phyloP scores from a whole-genome alignment of 2,113 vertebrate species.

The Mirza zaza region DNA sequence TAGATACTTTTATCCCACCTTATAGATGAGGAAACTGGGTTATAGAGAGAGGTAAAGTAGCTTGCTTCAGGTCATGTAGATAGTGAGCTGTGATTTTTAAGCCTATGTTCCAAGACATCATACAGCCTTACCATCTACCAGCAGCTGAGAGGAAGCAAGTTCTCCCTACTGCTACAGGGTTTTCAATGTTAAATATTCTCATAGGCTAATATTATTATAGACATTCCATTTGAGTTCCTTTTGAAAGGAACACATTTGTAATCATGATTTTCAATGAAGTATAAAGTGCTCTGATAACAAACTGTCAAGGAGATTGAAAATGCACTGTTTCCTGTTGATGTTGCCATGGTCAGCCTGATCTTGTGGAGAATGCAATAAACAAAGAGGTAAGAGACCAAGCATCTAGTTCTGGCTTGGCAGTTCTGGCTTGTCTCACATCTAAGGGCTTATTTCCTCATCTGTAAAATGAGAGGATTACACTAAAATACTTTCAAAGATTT shows the following conservation, averaged over 20 bases:
- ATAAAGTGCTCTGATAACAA: background rate
- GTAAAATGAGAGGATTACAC: background rate
- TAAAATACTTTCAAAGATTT: background rate
- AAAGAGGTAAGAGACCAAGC: background rate
- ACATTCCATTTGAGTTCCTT: background rate
- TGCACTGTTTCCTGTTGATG: background rate
- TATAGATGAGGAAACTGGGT: background rate
- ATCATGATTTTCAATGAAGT: background rate
- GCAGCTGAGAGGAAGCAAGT: background rate
- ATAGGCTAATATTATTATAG: background rate
- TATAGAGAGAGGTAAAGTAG: background rate
- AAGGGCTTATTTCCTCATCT: background rate
- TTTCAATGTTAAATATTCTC: background rate
- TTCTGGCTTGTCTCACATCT: background rate
- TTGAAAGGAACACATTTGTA: background rate
- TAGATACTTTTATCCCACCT: background rate
- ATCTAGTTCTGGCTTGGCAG: background rate
- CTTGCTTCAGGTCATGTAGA: background rate
- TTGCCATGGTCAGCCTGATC: background rate
- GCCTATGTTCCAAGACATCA: background rate
- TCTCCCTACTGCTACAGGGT: background rate
- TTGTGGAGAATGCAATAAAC: background rate
- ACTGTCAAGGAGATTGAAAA: background rate
- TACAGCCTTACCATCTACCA: background rate
- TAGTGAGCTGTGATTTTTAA: constrained; percentile 33